Conservation (phyloP, 2,113 vertebrate species). For the Ia io region DNA sequence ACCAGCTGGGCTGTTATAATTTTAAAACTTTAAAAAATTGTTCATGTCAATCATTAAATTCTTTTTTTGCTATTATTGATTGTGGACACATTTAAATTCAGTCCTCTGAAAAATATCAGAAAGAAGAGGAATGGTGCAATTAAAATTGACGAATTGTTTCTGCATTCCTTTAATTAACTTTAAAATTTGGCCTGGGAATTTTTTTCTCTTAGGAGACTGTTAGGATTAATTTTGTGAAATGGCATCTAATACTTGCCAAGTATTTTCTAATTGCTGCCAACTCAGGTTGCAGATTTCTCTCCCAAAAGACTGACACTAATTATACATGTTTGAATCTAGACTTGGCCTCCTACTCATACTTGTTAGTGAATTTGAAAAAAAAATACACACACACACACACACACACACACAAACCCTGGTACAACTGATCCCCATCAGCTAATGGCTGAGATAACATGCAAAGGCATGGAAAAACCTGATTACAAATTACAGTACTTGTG, state of each 20-base stretch:
- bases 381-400: background rate
- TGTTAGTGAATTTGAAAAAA: background rate
- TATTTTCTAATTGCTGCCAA: slow-evolving; percentile 14
- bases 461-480: background rate
- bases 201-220: background rate
- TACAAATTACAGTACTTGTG: background rate
- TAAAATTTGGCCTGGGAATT: background rate
- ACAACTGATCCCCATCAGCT: background rate
- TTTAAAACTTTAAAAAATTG: background rate
- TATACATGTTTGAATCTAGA: background rate
- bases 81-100: background rate
- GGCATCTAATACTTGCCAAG: background rate
- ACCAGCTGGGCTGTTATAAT: background rate
- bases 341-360: background rate
- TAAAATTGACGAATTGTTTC: background rate
- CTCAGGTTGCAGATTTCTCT: background rate
- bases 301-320: background rate
- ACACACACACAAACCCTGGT: background rate
- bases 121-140: background rate
- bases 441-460: background rate
- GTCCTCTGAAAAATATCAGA: background rate
- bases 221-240: background rate
- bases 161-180: background rate
- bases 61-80: slow-evolving; percentile 8
- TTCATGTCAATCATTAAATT: background rate